These are phyloP conservation scores for Xenentodon cancila DNA, from an alignment of 2,797 vertebrate genomes.

Conservation along the genomic window DNA sequence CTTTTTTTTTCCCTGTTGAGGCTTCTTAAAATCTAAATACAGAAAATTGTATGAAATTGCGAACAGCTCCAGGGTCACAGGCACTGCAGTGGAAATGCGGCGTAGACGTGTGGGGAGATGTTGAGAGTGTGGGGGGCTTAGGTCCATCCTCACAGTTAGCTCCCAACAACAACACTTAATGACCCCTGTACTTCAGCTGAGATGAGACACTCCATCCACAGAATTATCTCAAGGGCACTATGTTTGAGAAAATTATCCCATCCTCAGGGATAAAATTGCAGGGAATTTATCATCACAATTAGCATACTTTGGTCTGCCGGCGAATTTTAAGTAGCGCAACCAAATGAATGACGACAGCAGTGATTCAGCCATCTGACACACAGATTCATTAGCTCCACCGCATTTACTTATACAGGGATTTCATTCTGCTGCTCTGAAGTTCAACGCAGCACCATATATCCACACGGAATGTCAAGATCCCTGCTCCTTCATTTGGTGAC, in stretches of 20 bases:
- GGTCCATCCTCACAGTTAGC: constrained; percentile 67
- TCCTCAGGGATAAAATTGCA: constrained; percentile 74
- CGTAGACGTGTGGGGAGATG: neutral
- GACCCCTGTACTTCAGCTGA: constrained; percentile 80
- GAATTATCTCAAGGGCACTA: constrained; percentile 78
- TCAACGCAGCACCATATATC: no score
- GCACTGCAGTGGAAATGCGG: constrained; percentile 6
- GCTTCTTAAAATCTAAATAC: constrained; percentile 42
- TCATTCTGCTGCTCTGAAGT: no score
- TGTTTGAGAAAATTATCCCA: constrained; percentile 77
- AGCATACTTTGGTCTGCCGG: constrained; percentile 63
- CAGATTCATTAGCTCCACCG: no score
- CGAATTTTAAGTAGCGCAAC: constrained; percentile 46
- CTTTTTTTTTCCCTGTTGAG: constrained; percentile 8
- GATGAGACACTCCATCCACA: constrained; percentile 80
- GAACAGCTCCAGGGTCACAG: constrained; percentile 14
- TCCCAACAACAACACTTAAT: constrained; percentile 77
- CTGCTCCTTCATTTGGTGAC: no score
- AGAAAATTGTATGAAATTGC: constrained; percentile 38
- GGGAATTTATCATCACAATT: constrained; percentile 71
- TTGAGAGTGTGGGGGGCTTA: constrained; percentile 24
- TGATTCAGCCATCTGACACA: neutral
- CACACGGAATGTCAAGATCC: no score
- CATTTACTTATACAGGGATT: no score
- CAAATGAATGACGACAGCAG: constrained; percentile 10